A percentile compares a stretch with the other conserved stretches of the same genome.
Evolutionary conservation across 1,140 invertebrate genomes (phyloP).

Genomic region (Hirudo medicinalis): DNA sequence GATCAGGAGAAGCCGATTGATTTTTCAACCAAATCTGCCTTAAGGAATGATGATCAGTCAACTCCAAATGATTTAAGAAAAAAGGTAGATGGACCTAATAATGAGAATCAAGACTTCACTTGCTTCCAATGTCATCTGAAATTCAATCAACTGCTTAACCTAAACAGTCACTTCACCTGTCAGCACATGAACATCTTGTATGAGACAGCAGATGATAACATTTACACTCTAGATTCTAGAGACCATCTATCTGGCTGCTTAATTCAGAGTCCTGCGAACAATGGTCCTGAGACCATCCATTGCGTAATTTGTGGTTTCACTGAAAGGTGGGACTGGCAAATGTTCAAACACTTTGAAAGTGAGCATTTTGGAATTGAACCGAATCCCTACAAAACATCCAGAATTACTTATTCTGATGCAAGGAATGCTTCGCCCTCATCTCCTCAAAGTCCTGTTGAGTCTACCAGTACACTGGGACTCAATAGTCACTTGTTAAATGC

Average conservation of each 20-base stretch:
- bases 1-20: slow-evolving; percentile 18
- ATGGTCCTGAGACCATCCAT: not conserved
- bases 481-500: not conserved
- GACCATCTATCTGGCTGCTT: slow-evolving; percentile 40
- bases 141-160: slow-evolving; percentile 20
- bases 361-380: slow-evolving; percentile 34
- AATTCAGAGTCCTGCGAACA: slow-evolving; percentile 31
- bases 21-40: not conserved
- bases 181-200: slow-evolving; percentile 32
- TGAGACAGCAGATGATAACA: slow-evolving; percentile 30
- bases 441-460: too few relatives aligned
- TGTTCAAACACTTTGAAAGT: slow-evolving; percentile 41
- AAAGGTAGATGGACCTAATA: too few relatives aligned
- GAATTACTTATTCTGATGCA: too few relatives aligned
- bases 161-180: slow-evolving; percentile 34
- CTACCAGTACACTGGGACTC: too few relatives aligned
- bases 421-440: too few relatives aligned
- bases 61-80: too few relatives aligned
- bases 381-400: slow-evolving; percentile 36
- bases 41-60: too few relatives aligned
- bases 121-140: slow-evolving; percentile 2
- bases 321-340: slow-evolving; percentile 41
- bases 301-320: slow-evolving; percentile 40
- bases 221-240: slow-evolving; percentile 40
- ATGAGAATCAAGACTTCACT: too few relatives aligned